Evolutionary conservation across 2,797 vertebrate genomes (phyloP).

Genomic region (Nannoperca australis): DNA sequence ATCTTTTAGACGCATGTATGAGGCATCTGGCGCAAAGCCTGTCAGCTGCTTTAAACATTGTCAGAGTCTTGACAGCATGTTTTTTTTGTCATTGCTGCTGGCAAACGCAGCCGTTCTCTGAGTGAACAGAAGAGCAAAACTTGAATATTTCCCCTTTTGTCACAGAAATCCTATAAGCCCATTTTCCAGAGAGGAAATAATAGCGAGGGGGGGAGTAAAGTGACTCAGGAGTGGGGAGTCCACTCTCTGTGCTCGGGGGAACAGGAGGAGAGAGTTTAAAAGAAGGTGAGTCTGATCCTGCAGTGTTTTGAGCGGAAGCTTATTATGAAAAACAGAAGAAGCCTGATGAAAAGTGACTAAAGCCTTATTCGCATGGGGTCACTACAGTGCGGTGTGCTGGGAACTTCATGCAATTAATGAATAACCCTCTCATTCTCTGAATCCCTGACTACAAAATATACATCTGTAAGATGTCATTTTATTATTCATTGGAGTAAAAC

Average conservation of each 20-base stretch:
- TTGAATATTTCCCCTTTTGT: slow-evolving; percentile 41
- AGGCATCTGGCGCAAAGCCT: slow-evolving; percentile 48
- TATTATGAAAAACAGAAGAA: slow-evolving; percentile 31
- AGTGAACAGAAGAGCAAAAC: slow-evolving; percentile 37
- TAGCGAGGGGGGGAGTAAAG: slow-evolving; percentile 12
- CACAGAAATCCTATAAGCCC: slow-evolving; percentile 41
- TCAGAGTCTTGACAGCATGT: slow-evolving; percentile 39
- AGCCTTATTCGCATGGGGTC: slow-evolving; percentile 12
- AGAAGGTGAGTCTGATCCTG: slow-evolving; percentile 38
- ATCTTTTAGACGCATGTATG: slow-evolving; percentile 31
- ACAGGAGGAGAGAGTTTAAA: slow-evolving; percentile 29
- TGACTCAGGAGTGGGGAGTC: slow-evolving; percentile 38
- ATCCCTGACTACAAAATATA: neutral
- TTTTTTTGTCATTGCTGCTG: slow-evolving; percentile 50
- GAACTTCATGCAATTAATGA: slow-evolving; percentile 15
- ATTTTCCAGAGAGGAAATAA: slow-evolving; percentile 55
- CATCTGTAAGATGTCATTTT: neutral
- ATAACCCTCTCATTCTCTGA: neutral
- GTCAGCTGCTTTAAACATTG: slow-evolving; percentile 48
- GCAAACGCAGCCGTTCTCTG: slow-evolving; percentile 26
- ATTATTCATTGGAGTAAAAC: neutral
- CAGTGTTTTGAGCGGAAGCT: slow-evolving; percentile 7
- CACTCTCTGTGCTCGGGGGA: slow-evolving; percentile 34
- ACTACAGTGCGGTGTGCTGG: neutral
- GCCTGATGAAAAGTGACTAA: slow-evolving; percentile 35